Evolutionary conservation across 2,797 vertebrate genomes (phyloP).

Genomic region (Cercopithecus petaurista): DNA sequence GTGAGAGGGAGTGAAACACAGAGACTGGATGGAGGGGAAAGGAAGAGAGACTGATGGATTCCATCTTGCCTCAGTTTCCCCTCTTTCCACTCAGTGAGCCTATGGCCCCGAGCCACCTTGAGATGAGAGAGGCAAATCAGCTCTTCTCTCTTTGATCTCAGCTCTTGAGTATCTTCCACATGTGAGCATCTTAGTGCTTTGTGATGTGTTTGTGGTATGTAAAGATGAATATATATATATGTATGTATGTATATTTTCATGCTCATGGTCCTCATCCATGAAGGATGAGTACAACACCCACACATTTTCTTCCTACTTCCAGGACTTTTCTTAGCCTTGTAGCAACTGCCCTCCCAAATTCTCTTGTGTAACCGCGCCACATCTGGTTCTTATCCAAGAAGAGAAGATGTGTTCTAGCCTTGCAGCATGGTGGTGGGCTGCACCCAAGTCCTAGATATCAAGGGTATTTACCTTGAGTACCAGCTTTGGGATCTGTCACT

Average conservation of each 20-base stretch:
- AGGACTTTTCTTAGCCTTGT: not conserved
- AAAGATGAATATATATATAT: not conserved
- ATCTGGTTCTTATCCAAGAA: not conserved
- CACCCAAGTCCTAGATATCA: not conserved
- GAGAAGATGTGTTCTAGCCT: not conserved
- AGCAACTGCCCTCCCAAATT: not conserved
- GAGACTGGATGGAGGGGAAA: too few species aligned
- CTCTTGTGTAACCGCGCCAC: not conserved
- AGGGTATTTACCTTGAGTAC: not conserved
- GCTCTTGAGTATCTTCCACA: not conserved
- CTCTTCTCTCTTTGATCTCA: not conserved
- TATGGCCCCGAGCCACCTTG: not conserved
- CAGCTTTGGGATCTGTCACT: not conserved
- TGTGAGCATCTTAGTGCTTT: not conserved
- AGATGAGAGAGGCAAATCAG: not conserved
- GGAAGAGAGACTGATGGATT: not conserved
- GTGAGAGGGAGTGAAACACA: not conserved
- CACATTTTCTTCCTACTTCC: not conserved
- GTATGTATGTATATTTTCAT: not conserved
- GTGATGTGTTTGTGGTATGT: not conserved
- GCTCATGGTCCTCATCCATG: not conserved
- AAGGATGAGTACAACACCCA: too few species aligned
- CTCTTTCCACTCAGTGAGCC: not conserved
- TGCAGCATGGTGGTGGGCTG: not conserved
- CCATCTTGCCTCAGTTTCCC: not conserved